phyloP scores from a whole-genome alignment of 2,797 vertebrate species.

The Sebastes oblongus region DNA sequence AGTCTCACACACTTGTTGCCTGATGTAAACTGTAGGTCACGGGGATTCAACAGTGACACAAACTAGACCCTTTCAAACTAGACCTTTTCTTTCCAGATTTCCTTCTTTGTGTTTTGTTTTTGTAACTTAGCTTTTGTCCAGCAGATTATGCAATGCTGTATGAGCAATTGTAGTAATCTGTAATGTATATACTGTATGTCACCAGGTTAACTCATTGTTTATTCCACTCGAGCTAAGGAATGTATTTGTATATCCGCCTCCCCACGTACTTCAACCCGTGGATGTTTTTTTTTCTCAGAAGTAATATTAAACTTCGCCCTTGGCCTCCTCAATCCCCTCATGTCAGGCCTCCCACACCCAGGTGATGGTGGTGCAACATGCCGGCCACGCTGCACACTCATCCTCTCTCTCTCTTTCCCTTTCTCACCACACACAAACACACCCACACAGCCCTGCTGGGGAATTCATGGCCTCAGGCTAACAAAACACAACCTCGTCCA shows the following conservation, averaged over 20 bases:
- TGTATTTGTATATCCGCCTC: neutral
- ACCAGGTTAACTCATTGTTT: neutral
- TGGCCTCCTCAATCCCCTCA: conserved; percentile 1
- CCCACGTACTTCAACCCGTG: neutral
- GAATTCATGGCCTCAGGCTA: conserved; percentile 81
- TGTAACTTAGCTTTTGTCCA: neutral
- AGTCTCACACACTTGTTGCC: conserved; percentile 37
- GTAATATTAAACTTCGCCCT: conserved; percentile 14
- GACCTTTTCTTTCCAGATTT: neutral
- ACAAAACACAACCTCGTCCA: conserved; percentile 69
- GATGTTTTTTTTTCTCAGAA: neutral
- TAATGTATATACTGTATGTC: neutral
- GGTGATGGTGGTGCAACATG: conserved; percentile 69
- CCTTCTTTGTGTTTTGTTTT: neutral
- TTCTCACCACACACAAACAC: conserved; percentile 42
- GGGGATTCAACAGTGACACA: neutral
- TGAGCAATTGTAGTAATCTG: neutral
- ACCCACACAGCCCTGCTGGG: conserved; percentile 68
- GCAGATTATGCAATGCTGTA: neutral
- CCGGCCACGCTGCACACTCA: conserved; percentile 17
- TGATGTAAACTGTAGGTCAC: conserved; percentile 11
- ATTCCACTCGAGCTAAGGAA: neutral
- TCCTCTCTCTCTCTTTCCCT: conserved; percentile 15
- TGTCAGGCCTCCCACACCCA: conserved; percentile 54
- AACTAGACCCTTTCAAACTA: no score